These are phyloP conservation scores for Typhlichthys subterraneus DNA, from an alignment of 2,797 vertebrate species.

Conservation along the genomic window DNA sequence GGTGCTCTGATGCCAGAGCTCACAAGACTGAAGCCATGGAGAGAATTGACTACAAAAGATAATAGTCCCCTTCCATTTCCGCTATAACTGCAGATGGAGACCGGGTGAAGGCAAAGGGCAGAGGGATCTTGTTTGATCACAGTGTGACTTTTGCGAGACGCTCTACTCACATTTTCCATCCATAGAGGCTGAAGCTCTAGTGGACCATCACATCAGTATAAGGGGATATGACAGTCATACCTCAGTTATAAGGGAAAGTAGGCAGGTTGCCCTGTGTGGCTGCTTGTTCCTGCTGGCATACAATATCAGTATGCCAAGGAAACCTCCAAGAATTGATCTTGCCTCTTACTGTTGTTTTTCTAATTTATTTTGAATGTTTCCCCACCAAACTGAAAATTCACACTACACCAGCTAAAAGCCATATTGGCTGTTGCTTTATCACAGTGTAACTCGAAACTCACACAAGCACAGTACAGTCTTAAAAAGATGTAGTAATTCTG, in stretches of 20 bases:
- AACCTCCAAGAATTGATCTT: conserved; percentile 23
- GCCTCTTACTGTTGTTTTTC: not conserved
- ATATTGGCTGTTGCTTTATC: too few species aligned
- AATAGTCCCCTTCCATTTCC: conserved; percentile 41
- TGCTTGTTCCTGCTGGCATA: conserved; percentile 9
- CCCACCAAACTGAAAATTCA: not conserved
- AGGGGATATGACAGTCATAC: conserved; percentile 61
- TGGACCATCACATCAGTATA: conserved; percentile 80
- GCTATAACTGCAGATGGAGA: not conserved
- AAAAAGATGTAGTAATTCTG: too few species aligned
- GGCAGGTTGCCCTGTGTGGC: conserved; percentile 50
- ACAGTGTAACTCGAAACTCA: too few species aligned
- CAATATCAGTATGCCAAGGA: conserved; percentile 26
- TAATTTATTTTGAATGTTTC: not conserved
- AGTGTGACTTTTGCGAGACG: conserved; percentile 57
- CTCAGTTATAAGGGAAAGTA: conserved; percentile 64
- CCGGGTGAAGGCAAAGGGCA: not conserved
- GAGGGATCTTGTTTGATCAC: conserved; percentile 55
- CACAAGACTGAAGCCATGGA: conserved; percentile 43
- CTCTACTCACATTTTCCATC: conserved; percentile 69
- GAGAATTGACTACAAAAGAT: conserved; percentile 43
- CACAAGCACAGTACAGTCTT: too few species aligned
- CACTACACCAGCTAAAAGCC: too few species aligned
- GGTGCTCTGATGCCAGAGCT: conserved; percentile 34
- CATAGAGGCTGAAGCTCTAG: conserved; percentile 64